Evolutionary conservation across 2,797 vertebrate genomes (phyloP).

Genomic region (Melanotaenia maccullochi): DNA sequence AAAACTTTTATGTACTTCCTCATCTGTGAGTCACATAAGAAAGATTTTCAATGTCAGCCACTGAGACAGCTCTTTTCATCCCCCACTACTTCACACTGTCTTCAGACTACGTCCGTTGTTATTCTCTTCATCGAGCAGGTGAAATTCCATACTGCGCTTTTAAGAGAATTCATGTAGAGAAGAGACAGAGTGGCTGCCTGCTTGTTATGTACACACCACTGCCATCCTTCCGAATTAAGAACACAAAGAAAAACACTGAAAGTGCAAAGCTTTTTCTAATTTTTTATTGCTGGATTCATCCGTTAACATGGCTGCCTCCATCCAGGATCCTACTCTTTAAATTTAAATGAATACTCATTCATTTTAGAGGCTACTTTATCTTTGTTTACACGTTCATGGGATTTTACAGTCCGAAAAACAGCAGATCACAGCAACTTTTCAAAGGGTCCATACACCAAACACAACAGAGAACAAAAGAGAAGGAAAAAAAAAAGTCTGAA

Average conservation of each 20-base stretch:
- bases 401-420: slow-evolving; percentile 38
- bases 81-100: not conserved
- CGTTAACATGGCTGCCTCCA: slow-evolving; percentile 24
- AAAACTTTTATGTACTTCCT: not conserved
- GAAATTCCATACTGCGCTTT: not conserved
- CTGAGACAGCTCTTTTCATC: not conserved
- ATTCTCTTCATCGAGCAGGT: not conserved
- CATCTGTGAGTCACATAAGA: not conserved
- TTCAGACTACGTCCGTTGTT: not conserved
- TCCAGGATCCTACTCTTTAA: slow-evolving; percentile 2
- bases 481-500: slow-evolving; percentile 36
- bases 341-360: slow-evolving; percentile 41
- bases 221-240: slow-evolving; percentile 36
- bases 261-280: not conserved
- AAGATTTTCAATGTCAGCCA: not conserved
- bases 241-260: slow-evolving; percentile 30
- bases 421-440: slow-evolving; percentile 49
- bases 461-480: slow-evolving; percentile 40
- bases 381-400: slow-evolving; percentile 41
- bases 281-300: slow-evolving; percentile 40
- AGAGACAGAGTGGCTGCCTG: slow-evolving; percentile 14
- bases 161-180: slow-evolving; percentile 17
- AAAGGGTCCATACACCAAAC: slow-evolving; percentile 32
- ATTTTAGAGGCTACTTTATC: slow-evolving; percentile 16
- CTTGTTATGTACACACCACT: slow-evolving; percentile 19